Evolutionary conservation across 2,113 vertebrate species (phyloP).

Genomic region (Sapayoa aenigma): DNA sequence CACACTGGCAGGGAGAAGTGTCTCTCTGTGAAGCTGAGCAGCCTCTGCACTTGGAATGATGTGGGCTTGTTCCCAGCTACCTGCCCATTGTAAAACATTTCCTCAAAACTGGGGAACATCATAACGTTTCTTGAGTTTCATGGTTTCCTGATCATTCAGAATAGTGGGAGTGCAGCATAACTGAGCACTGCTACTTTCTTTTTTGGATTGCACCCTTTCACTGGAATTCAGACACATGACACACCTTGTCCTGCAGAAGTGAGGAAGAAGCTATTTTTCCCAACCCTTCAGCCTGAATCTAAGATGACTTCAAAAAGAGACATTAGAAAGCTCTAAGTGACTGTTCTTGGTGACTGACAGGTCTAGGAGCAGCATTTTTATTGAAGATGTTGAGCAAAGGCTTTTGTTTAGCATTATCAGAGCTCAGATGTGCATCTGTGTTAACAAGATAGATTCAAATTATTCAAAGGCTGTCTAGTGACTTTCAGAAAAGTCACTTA

Average conservation of each 20-base stretch:
- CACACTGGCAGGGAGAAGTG: too few species aligned
- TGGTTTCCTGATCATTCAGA: not conserved
- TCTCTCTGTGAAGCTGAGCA: not conserved
- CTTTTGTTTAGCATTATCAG: not conserved
- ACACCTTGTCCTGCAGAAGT: not conserved
- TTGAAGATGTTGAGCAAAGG: not conserved
- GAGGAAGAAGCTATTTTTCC: not conserved
- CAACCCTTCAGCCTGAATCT: not conserved
- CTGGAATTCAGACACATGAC: not conserved
- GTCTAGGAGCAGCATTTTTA: not conserved
- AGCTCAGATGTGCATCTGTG: not conserved
- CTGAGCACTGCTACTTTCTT: not conserved
- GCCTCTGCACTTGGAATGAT: accelerated
- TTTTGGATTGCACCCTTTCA: not conserved
- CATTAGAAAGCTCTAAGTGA: not conserved
- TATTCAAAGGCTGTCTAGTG: not conserved
- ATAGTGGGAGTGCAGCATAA: not conserved
- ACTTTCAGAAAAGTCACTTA: not conserved
- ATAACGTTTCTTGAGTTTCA: not conserved
- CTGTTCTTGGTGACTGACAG: not conserved
- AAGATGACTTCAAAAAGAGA: not conserved
- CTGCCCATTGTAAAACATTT: accelerated
- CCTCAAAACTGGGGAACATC: not conserved
- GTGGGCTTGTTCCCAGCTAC: not conserved
- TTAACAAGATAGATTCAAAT: not conserved